Base-by-base conservation (phyloP, 1,140 invertebrate species). In the Fopius arisanus region DNA sequence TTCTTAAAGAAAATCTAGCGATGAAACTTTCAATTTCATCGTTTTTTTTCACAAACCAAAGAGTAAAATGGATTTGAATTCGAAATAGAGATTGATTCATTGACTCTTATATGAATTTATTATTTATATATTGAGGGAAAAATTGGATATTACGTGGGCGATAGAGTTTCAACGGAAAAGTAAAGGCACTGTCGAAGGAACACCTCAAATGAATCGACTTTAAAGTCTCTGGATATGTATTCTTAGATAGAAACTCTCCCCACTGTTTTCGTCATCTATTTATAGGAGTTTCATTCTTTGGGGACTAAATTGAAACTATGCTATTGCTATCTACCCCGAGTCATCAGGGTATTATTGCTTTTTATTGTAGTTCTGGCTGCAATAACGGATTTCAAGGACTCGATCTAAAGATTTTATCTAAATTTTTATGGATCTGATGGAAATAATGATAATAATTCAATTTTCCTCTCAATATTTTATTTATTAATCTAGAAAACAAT, bases 201-300 rank as follows among this genome's bases (percentile, higher is more conserved):
- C 51, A 78, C 78, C 65, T 71, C 65, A 71, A 75, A 80, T 74
- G 78, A 75, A 78, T 54, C 63, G 59, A 76, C 75, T 76, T 76
- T 78, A 66, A 78, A 79, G 83, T 80, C 79, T 82, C 78, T 79
- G 75, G 73, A 79, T 80, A 81, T 79, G 80, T 85, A 85, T 85
- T 86, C 78, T 86, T 86, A 84, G 84, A 83, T 75, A 59, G 68
- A 79, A 80, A 83, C 75, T 67, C 80, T 77, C 81, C 82, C 84
- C 82, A 80, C 84, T 77, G 74, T 77, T 80, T 75, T 43, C 59
- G 73, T 29, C 29, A 40, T 37, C 76, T 85, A 86, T 84, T 85
- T 80, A 83, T 85, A 85, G 81, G 16, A 14, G 77, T 71, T 78
- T 74, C 28, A 73, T 76, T 75, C 41, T 19, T 31, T 73, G 28